Conservation (phyloP, 2,888 invertebrate genomes). For the Aporophyla lueneburgensis region DNA sequence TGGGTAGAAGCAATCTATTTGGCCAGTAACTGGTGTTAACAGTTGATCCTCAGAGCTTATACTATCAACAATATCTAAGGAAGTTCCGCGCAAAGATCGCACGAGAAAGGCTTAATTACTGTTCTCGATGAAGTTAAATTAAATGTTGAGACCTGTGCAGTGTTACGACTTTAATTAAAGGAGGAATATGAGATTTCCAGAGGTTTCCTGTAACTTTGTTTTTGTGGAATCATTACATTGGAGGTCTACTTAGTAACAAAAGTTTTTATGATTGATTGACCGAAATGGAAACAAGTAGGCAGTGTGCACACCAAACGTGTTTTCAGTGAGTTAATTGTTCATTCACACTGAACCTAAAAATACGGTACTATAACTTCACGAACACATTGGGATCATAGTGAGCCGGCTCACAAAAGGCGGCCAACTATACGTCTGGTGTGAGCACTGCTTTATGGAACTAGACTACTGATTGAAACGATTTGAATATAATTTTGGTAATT, state of each 20-base stretch:
- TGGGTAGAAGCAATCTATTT: conserved; percentile 74
- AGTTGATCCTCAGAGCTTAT: conserved; percentile 68
- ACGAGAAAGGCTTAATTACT: conserved; percentile 63
- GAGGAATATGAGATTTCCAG: conserved; percentile 17
- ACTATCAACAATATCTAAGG: conserved; percentile 68
- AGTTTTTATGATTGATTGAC: background rate
- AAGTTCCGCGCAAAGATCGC: conserved; percentile 62
- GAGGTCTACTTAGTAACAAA: background rate
- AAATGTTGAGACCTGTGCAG: conserved; percentile 55
- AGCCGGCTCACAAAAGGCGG: background rate
- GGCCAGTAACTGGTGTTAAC: conserved; percentile 65
- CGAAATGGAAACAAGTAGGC: background rate
- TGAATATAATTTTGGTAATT: background rate
- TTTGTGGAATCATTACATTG: background rate
- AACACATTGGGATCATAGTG: background rate
- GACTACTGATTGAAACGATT: background rate
- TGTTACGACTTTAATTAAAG: conserved; percentile 49
- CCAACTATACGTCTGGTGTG: background rate
- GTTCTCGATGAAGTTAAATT: conserved; percentile 71
- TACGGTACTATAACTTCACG: background rate
- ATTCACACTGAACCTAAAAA: background rate
- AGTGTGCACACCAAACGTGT: background rate
- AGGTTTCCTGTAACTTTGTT: conserved; percentile 6
- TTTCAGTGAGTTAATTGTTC: background rate
- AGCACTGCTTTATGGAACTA: no score